These are phyloP conservation scores for Doris montereyensis DNA, from an alignment of 2,888 invertebrate species.

Conservation along the genomic window DNA sequence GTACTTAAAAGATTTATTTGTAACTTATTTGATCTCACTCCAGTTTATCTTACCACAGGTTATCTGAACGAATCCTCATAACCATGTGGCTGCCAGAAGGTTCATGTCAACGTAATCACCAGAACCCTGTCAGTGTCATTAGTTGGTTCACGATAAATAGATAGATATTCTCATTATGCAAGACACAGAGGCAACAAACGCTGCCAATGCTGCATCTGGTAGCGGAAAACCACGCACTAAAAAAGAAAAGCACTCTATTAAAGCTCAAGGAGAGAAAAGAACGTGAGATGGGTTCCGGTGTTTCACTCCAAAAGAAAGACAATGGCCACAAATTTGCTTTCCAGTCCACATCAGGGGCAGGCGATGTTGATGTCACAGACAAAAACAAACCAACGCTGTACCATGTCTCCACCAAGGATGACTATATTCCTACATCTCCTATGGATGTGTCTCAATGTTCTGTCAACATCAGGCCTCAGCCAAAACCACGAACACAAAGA, in stretches of 20 bases:
- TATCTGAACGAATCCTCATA: no score
- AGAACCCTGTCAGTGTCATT: no score
- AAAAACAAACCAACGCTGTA: not conserved
- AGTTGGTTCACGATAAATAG: not conserved
- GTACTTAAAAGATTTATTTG: no score
- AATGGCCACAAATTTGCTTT: not conserved
- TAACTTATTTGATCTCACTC: no score
- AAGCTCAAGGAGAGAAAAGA: constrained; percentile 61
- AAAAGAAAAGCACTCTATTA: constrained; percentile 62
- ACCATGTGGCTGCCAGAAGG: no score
- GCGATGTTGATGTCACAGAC: not conserved
- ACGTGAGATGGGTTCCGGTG: constrained; percentile 57
- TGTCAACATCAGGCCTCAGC: constrained; percentile 35
- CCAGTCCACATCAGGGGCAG: not conserved
- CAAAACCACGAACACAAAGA: constrained; percentile 6
- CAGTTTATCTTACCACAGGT: no score
- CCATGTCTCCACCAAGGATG: constrained; percentile 28
- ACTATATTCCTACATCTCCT: not conserved
- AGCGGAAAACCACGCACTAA: constrained; percentile 36
- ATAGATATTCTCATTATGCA: not conserved
- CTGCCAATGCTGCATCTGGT: not conserved
- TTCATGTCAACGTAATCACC: no score
- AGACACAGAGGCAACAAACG: not conserved
- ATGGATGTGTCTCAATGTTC: not conserved
- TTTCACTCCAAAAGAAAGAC: constrained; percentile 46